phyloP scores from a whole-genome alignment of 2,113 vertebrate species.

The Apteryx owenii region DNA sequence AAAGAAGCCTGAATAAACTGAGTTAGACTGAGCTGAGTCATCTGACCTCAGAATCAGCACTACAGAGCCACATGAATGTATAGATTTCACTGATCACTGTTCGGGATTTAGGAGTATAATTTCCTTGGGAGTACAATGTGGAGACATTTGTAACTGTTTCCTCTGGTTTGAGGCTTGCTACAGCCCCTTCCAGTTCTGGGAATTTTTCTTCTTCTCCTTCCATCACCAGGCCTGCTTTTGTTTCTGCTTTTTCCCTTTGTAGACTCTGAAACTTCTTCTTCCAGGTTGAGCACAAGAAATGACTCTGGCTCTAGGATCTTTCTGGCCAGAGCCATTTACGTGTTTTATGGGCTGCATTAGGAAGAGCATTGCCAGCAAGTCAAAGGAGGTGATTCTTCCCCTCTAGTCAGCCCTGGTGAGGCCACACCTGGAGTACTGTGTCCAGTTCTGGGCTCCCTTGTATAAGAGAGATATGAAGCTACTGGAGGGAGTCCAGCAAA shows the following conservation, averaged over 20 bases:
- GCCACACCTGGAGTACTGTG: too few species aligned
- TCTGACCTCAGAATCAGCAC: not conserved
- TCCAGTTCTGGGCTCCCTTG: too few species aligned
- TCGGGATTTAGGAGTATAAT: not conserved
- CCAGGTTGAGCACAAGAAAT: not conserved
- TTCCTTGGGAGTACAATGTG: rapidly evolving
- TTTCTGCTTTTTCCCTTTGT: not conserved
- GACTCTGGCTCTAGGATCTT: not conserved
- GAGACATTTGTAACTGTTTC: not conserved
- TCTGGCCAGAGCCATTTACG: not conserved
- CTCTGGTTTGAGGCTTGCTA: not conserved
- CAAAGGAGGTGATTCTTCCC: too few species aligned
- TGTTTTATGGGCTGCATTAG: not conserved
- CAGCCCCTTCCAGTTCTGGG: not conserved
- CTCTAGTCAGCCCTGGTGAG: too few species aligned
- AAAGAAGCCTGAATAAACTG: not conserved
- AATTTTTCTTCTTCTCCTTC: not conserved
- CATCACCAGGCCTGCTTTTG: not conserved
- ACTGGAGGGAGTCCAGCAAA: too few species aligned
- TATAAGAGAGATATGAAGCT: too few species aligned
- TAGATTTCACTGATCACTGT: not conserved
- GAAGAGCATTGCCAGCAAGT: too few species aligned
- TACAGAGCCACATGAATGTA: rapidly evolving
- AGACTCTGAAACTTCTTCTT: not conserved
- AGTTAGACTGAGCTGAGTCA: not conserved